Base-by-base conservation (phyloP, 2,888 invertebrate genomes). In the Horisme vitalbata region DNA sequence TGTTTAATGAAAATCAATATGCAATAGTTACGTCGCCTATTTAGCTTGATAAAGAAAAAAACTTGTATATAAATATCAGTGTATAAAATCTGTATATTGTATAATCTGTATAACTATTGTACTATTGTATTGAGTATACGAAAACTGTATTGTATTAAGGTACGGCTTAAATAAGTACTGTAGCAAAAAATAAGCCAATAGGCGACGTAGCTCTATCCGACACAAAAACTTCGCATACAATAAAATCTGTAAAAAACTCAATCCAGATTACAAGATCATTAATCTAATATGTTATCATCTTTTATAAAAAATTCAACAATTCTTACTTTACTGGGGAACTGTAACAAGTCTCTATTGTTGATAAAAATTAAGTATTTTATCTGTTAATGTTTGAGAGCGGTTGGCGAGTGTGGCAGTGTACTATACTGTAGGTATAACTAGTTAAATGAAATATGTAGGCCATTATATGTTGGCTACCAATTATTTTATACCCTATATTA, bases 191-290 rank as follows among this genome's bases (percentile, higher is more conserved):
- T 83, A 83, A 83, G 81, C 79, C 57, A 69, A 70, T 69, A 69
- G 83, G 81, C 86, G 86, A 69, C 79, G 79, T 64, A 70, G 34
- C 69, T 64, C 49, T 35, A 51, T 56, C 59, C 50, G 63, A 54
- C 61, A 71, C 68, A 71, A 74, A 38, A 77, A 72, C 71, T 69
- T 69, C 70, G 78, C 74, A 59, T 75, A 68, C 65, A 87, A 87
- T 88, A 88, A 86, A 88, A 85, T 88, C 84, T 88, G 75, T 81
- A 60, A 76, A 79, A 80, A 86, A 80, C 79, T 80, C 85, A 89
- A 87, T 85, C 89, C 89, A 88, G 89, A 89, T 83, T 89, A 89
- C 89, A 88, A 89, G 88, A 89, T 88, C 88, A 83, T 82, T 80
- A 78, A 71, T 88, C 83, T 88, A 84, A 84, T 87, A 85, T 82